Conservation (phyloP, 2,888 invertebrate species). For the Tetrapedia diversipes region DNA sequence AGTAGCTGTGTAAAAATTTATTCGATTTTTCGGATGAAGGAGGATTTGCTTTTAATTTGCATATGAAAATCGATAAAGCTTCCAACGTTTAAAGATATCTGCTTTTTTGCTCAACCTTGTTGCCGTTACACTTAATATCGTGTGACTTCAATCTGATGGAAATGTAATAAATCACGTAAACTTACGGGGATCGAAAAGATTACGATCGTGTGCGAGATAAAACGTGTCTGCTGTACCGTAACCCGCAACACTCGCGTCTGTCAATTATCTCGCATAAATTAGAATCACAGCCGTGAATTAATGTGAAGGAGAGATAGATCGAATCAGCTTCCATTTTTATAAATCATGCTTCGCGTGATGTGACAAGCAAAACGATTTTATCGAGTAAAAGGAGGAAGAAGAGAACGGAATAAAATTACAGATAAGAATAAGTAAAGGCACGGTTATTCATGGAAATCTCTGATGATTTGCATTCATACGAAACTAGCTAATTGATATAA, state of each 20-base stretch:
- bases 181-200: not conserved
- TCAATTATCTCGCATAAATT: slow-evolving; percentile 9
- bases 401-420: not conserved
- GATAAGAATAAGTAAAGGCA: not conserved
- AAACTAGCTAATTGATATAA: too few species aligned
- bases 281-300: not conserved
- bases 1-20: too few species aligned
- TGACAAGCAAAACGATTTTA: not conserved
- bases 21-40: too few species aligned
- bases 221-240: not conserved
- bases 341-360: not conserved
- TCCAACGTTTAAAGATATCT: too few species aligned
- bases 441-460: too few species aligned
- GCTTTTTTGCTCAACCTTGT: not conserved
- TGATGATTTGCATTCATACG: too few species aligned
- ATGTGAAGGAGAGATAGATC: not conserved
- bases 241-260: not conserved
- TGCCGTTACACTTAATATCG: not conserved
- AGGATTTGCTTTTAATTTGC: too few species aligned
- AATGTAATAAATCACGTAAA: not conserved
- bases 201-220: not conserved
- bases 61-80: too few species aligned
- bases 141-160: too few species aligned
- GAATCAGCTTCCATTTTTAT: not conserved
- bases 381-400: not conserved